These are phyloP conservation scores for Pantherophis alleghaniensis DNA, from an alignment of 2,797 vertebrate species.

Conservation along the genomic window DNA sequence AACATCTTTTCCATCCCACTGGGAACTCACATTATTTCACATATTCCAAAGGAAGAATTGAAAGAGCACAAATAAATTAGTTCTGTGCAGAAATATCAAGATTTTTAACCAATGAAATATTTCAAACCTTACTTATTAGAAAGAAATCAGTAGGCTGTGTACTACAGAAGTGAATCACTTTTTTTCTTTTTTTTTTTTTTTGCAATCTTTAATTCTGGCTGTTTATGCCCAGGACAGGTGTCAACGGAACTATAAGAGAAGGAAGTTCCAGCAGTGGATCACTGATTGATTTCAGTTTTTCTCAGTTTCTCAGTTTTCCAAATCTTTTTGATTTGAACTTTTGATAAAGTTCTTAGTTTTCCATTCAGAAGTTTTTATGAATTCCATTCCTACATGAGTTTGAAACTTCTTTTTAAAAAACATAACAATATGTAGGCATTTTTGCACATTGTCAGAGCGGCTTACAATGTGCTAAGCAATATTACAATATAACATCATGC, in stretches of 20 bases:
- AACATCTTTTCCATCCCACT: background rate
- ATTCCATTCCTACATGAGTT: background rate
- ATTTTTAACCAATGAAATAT: background rate
- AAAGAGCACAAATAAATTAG: background rate
- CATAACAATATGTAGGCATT: background rate
- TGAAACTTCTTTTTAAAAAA: background rate
- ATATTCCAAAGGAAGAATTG: background rate
- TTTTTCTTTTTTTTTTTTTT: background rate
- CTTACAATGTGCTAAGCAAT: too few species aligned
- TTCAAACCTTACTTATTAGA: background rate
- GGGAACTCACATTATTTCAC: background rate
- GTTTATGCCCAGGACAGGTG: background rate
- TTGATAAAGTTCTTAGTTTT: background rate
- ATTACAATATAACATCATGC: too few species aligned
- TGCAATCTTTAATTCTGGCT: background rate
- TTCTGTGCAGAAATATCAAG: background rate
- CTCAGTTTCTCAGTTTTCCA: background rate
- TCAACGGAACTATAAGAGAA: background rate
- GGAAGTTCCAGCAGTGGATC: background rate
- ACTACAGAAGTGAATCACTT: background rate
- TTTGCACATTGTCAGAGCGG: background rate
- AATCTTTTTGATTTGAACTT: background rate
- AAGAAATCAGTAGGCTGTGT: background rate
- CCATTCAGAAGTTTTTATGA: background rate
- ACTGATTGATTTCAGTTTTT: background rate